Evolutionary conservation across 1,140 invertebrate species (phyloP).

Genomic region (Leptoteleia sp.): DNA sequence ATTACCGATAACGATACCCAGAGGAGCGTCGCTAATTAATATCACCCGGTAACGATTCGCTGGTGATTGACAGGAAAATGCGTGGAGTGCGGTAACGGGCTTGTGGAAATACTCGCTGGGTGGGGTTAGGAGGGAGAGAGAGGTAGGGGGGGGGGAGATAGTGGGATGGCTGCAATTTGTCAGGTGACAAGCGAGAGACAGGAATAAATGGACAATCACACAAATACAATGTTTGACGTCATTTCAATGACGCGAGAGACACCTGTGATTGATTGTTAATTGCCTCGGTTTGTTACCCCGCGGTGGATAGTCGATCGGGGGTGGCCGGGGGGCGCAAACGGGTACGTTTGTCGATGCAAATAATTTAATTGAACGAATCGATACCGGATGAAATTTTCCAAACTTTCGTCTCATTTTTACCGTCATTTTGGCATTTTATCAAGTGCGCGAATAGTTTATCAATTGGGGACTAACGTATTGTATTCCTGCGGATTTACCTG

Average conservation of each 20-base stretch:
- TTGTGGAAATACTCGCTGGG: constrained; percentile 27
- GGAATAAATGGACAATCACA: constrained; percentile 82
- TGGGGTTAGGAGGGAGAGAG: constrained; percentile 41
- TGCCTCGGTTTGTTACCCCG: constrained; percentile 81
- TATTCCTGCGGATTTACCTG: too few relatives aligned
- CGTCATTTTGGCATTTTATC: constrained; percentile 38
- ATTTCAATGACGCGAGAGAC: constrained; percentile 81
- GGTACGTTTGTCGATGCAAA: constrained; percentile 70
- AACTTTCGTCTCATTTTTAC: constrained; percentile 54
- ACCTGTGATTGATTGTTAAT: constrained; percentile 82
- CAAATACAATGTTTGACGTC: constrained; percentile 82
- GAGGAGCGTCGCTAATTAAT: constrained; percentile 68
- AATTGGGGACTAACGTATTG: too few relatives aligned
- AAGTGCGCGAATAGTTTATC: too few relatives aligned
- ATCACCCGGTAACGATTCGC: constrained; percentile 63
- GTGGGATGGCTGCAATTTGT: constrained; percentile 76
- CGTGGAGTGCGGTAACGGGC: constrained; percentile 67
- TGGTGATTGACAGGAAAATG: constrained; percentile 69
- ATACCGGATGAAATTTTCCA: constrained; percentile 61
- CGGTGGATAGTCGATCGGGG: constrained; percentile 61
- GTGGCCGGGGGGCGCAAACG: constrained; percentile 41
- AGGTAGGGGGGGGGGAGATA: constrained; percentile 19
- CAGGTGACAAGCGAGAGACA: constrained; percentile 80
- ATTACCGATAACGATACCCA: constrained; percentile 68
- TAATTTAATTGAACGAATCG: constrained; percentile 78